Evolutionary conservation across 2,888 invertebrate genomes (phyloP), one percentile per base, ranked within the genome.

Genomic region (Emmelina monodactyla): DNA sequence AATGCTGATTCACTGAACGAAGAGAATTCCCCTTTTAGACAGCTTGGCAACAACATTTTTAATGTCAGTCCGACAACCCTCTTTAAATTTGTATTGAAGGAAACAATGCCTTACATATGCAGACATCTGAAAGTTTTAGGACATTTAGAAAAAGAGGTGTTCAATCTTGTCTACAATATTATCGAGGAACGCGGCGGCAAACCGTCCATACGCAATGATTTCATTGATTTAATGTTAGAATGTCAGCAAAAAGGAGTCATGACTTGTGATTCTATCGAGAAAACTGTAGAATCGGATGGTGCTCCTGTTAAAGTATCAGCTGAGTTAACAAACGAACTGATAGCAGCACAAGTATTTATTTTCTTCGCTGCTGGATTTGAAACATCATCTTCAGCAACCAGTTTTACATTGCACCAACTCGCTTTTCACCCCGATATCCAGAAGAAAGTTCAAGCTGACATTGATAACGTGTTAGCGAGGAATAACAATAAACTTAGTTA

Each of bases 311-410:
- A 22, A 1, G 35, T 36, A 4, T 36, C 36, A n/a, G 14, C 46
- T 2, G 45, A 43, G 7, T 16, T 50, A 14, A 40, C 38, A 22
- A 41, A 44, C 0, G 28, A 22, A 2, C 30, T 51, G 7, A 42
- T 50, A 22, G 46, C 44, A 2, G 50, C 50, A 5, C 51, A 51
- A 34, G 42, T 47, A 6, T 47, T 46, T 14, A 39, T 46, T n/a
- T 50, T 50, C 25, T 51, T 51, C 31, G 47, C 44, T 5, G 51
- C 51, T 4, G 51, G 51, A 2, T 49, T 50, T 13, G 50, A 51
- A 30, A 49, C 53, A 1, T 50, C 53, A 0, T 49, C 51, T 1
- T 43, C 47, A 3, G 46, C 51, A 1, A 45, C 44, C 2, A 50
- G 51, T 29, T 45, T 35, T 16, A 43, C 45, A 4, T 15, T 52